Base-by-base conservation (phyloP, 2,888 invertebrate species). In the Saturnia japonica region DNA sequence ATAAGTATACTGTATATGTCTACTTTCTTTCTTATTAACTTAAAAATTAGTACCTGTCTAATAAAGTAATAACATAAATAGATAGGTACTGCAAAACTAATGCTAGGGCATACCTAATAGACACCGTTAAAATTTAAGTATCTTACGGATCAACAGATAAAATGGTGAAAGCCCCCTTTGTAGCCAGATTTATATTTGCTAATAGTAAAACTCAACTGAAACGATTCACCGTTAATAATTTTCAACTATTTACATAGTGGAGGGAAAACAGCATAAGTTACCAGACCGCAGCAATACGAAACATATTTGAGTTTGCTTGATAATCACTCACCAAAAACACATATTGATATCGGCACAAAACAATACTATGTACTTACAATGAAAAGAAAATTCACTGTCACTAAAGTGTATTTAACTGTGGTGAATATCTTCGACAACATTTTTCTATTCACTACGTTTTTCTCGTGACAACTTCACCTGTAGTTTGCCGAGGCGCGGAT, bases 401-500 rank as follows among this genome's bases (percentile, higher is more conserved):
- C 88, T 78, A 94, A 83, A 9, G 85, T 82, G 73, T 93, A 94
- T 81, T 92, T 93, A 25, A 94, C 93, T 14, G 93, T 93, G 25
- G 90, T 90, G 78, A 93, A 94, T 79, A 94, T 80, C 88, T 93
- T 94, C 14, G 88, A 85, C 81, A 84, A 88, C 93, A 94, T 94
- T 88, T 88, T 91, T 69, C 57, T 71, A 76, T 73, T 71, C 76
- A 77, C 74, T 75, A 74, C 75, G 74, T 74, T 71, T 70, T 72
- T 68, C 68, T 54, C 76, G 76, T 85, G 86, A 86, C 85, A 81
- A 77, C 77, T 77, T 78, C 77, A 78, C 80, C 77, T 80, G 79
- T 81, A 82, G 81, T 85, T 87, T 85, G 83, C 82, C 85, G 75
- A 79, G 76, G 74, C 85, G 76, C 81, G 82, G 86, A 87, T 93